Evolutionary conservation across 2,113 vertebrate genomes (phyloP).

Genomic region (Herpailurus yagouaroundi): DNA sequence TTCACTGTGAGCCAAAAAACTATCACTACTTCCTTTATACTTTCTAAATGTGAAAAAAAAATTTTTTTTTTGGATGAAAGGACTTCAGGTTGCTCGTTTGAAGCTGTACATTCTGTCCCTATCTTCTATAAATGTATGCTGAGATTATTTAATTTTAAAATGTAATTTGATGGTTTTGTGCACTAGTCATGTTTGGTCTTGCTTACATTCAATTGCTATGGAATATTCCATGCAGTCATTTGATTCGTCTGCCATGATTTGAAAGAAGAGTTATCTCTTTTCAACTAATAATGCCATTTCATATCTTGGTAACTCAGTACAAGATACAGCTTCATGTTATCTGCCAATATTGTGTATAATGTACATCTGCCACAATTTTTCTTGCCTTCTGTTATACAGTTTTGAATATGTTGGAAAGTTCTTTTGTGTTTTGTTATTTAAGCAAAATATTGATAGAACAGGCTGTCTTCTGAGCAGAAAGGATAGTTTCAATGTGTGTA

Average conservation of each 20-base stretch:
- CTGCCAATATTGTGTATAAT: constrained; percentile 33
- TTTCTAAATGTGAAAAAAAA: constrained; percentile 18
- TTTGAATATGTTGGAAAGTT: constrained; percentile 58
- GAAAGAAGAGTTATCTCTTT: constrained; percentile 73
- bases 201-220: constrained; percentile 74
- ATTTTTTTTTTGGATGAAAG: not conserved
- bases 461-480: not conserved
- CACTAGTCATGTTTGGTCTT: constrained; percentile 82
- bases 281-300: constrained; percentile 78
- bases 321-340: constrained; percentile 71
- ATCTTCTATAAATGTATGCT: constrained; percentile 66
- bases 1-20: not conserved
- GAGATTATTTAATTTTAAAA: constrained; percentile 78
- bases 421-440: constrained; percentile 61
- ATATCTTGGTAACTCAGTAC: constrained; percentile 78
- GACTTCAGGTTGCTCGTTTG: constrained; percentile 56
- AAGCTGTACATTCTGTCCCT: not conserved
- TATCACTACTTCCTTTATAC: constrained; percentile 15
- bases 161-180: constrained; percentile 51
- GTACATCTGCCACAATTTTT: constrained; percentile 61
- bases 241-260: constrained; percentile 71
- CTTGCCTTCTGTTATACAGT: constrained; percentile 39
- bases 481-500: not conserved
- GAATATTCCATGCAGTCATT: constrained; percentile 72
- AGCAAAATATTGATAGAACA: constrained; percentile 56